phyloP scores from a whole-genome alignment of 2,888 invertebrate species.

The Acanthopleura granulata region DNA sequence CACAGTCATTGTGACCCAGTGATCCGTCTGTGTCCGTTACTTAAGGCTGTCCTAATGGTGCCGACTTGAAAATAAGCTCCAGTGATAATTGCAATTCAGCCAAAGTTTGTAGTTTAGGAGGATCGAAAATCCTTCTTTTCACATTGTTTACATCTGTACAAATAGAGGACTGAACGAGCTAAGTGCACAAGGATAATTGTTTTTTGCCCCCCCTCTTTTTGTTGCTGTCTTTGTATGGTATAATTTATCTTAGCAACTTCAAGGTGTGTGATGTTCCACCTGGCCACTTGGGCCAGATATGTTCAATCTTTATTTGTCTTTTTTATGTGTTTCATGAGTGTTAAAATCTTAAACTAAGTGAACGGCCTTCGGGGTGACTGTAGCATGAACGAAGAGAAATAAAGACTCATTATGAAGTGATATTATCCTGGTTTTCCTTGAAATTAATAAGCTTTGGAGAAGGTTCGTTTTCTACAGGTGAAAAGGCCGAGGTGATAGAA shows the following conservation, averaged over 20 bases:
- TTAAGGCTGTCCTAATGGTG: too few species aligned
- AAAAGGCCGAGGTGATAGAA: too few species aligned
- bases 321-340: constrained; percentile 17
- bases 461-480: background rate
- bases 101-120: too few species aligned
- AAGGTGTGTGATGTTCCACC: background rate
- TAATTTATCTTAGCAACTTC: constrained; percentile 2
- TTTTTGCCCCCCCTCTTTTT: background rate
- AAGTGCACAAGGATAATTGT: too few species aligned
- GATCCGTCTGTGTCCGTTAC: too few species aligned
- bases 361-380: background rate
- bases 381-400: constrained; percentile 17
- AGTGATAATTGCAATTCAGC: too few species aligned
- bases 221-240: constrained; percentile 10
- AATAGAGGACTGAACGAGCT: too few species aligned
- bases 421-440: background rate
- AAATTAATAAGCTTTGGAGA: background rate
- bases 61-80: too few species aligned
- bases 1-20: too few species aligned
- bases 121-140: too few species aligned
- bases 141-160: too few species aligned
- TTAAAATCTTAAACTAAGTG: background rate
- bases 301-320: constrained; percentile 7
- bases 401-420: constrained; percentile 7
- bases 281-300: background rate